Conservation (phyloP, 2,113 vertebrate genomes). For the rabbit (Oryctolagus cuniculus) region mOryCun1.1 NC_091440.1:11160001-11160500, state of each 20-base stretch:
- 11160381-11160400: neutral
- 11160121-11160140: neutral
- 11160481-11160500: neutral
- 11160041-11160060: neutral
- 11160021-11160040: neutral
- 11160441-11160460: neutral
- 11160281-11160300: neutral
- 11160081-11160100: neutral
- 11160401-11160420: neutral
- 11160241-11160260: neutral
- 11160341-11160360: too few relatives aligned
- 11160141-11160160: neutral
- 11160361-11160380: neutral
- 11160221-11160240: neutral
- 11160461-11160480: neutral
- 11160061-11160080: conserved; percentile 46
- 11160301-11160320: neutral
- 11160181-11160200: neutral
- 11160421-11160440: neutral
- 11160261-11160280: neutral
- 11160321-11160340: conserved; percentile 27
- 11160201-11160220: neutral
- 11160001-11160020: neutral
- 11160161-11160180: neutral
- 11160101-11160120: conserved; percentile 21